Percentiles rank a stretch among this genome's conserved stretches.
Evolutionary conservation across 2,113 vertebrate genomes (phyloP).

Genomic region (Oostethus manadensis): DNA sequence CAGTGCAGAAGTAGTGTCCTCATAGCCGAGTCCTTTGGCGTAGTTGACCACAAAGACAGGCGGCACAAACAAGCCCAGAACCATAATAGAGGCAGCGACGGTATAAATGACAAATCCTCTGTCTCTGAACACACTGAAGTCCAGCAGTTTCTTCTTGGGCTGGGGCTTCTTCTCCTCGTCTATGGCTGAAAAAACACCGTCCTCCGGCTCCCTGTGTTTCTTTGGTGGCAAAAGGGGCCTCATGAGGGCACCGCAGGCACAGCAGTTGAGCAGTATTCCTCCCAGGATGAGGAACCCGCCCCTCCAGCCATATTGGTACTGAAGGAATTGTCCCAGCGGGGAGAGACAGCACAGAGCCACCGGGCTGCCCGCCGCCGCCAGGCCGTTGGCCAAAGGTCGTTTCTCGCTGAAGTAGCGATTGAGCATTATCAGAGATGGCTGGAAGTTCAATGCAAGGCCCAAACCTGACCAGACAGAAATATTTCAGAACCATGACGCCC

Average conservation of each 20-base stretch:
- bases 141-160: slow-evolving; percentile 75
- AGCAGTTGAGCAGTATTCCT: slow-evolving; percentile 90
- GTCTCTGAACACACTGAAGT: slow-evolving; percentile 84
- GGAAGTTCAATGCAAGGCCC: slow-evolving; percentile 89
- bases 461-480: slow-evolving; percentile 68
- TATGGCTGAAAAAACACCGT: background rate
- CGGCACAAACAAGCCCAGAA: slow-evolving; percentile 89
- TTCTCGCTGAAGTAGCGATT: slow-evolving; percentile 87
- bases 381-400: slow-evolving; percentile 85
- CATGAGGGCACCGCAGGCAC: slow-evolving; percentile 86
- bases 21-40: slow-evolving; percentile 79
- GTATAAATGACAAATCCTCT: slow-evolving; percentile 84
- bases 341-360: slow-evolving; percentile 88
- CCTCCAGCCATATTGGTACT: slow-evolving; percentile 82
- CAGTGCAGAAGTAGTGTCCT: slow-evolving; percentile 81
- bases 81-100: slow-evolving; percentile 84
- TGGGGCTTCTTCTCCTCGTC: slow-evolving; percentile 31
- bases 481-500: background rate
- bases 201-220: slow-evolving; percentile 26
- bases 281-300: slow-evolving; percentile 90
- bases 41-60: slow-evolving; percentile 91
- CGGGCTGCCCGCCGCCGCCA: slow-evolving; percentile 85
- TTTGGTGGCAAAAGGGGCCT: slow-evolving; percentile 75
- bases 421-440: slow-evolving; percentile 92
- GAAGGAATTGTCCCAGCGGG: slow-evolving; percentile 83